A percentile compares a stretch with the other conserved stretches of the same genome.
Evolutionary conservation across 1,140 invertebrate genomes (phyloP).

Genomic region (Cyrtorhinus lividipennis): DNA sequence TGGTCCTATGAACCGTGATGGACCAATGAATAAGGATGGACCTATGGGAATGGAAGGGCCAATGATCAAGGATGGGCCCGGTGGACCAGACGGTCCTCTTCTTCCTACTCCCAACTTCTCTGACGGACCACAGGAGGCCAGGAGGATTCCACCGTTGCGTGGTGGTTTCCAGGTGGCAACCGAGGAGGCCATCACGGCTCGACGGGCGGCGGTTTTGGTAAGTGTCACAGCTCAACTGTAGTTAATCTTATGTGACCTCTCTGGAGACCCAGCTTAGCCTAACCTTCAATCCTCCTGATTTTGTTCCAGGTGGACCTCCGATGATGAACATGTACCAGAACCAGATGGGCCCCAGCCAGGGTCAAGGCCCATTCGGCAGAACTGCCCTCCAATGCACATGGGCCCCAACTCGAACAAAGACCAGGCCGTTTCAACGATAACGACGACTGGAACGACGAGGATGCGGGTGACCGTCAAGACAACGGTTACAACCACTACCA

Average conservation of each 20-base stretch:
- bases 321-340: neutral
- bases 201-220: neutral
- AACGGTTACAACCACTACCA: neutral
- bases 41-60: neutral
- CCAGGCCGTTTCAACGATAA: neutral
- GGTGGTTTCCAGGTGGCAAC: neutral
- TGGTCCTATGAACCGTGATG: neutral
- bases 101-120: neutral
- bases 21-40: neutral
- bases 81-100: neutral
- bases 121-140: neutral
- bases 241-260: neutral
- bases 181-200: neutral
- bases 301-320: neutral
- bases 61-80: neutral
- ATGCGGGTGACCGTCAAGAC: neutral
- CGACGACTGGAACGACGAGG: neutral
- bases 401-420: neutral
- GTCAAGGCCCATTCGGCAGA: neutral
- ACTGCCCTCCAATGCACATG: neutral
- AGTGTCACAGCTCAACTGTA: neutral
- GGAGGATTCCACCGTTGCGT: neutral
- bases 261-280: neutral
- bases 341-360: neutral
- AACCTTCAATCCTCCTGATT: neutral